A percentile compares a stretch with the other conserved stretches of the same genome.
These are phyloP conservation scores for Rhodophaea formosa DNA, from an alignment of 2,888 invertebrate genomes.

Conservation along the genomic window DNA sequence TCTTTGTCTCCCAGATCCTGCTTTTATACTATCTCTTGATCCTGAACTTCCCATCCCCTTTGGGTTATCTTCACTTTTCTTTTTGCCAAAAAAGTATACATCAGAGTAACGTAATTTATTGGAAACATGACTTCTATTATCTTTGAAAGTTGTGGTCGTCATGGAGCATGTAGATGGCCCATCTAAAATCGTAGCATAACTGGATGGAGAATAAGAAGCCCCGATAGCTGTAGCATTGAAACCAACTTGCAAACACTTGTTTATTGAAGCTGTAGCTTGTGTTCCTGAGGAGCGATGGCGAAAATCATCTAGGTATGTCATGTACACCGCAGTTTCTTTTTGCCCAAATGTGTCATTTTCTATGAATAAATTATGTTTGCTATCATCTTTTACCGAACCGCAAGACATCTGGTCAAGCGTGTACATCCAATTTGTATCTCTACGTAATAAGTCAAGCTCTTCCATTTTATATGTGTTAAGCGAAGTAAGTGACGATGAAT, in stretches of 20 bases:
- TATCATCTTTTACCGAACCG: conserved; percentile 10
- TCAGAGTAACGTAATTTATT: conserved; percentile 41
- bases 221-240: conserved; percentile 19
- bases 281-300: conserved; percentile 49
- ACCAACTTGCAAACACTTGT: conserved; percentile 67
- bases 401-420: not conserved
- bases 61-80: conserved; percentile 38
- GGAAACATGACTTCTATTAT: conserved; percentile 27
- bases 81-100: conserved; percentile 59
- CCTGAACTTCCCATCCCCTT: conserved; percentile 55
- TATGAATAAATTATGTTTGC: conserved; percentile 15
- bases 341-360: conserved; percentile 38
- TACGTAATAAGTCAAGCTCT: not conserved
- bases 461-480: conserved; percentile 27
- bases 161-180: conserved; percentile 36
- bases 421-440: not conserved
- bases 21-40: conserved; percentile 19
- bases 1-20: not conserved
- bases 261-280: conserved; percentile 70
- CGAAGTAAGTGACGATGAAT: conserved; percentile 31
- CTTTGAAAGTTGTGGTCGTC: conserved; percentile 30
- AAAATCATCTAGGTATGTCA: conserved; percentile 54
- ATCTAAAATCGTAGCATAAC: conserved; percentile 30
- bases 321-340: conserved; percentile 54
- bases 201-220: conserved; percentile 20